Evolutionary conservation across 2,888 invertebrate species (phyloP).

Genomic region (Sminthurinus aureus): DNA sequence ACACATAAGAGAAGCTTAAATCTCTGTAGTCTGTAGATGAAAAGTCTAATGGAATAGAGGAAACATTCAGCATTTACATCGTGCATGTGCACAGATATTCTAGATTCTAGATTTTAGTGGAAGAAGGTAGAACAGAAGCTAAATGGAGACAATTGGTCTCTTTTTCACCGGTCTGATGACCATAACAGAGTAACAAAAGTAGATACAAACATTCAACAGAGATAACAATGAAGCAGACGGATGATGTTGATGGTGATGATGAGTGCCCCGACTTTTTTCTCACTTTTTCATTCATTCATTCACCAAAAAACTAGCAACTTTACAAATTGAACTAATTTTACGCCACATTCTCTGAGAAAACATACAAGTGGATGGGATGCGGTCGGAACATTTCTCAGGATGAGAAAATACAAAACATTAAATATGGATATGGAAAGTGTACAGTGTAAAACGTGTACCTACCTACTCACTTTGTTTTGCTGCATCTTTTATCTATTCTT

Average conservation of each 20-base stretch:
- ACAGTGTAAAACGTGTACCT: neutral
- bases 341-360: constrained; percentile 36
- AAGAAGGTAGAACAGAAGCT: constrained; percentile 5
- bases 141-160: constrained; percentile 42
- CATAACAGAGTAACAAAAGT: constrained; percentile 41
- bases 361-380: constrained; percentile 1
- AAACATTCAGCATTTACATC: too few species aligned
- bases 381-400: constrained; percentile 27
- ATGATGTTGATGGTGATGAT: neutral
- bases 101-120: neutral
- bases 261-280: neutral
- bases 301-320: constrained; percentile 5
- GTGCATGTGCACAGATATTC: too few species aligned
- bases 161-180: constrained; percentile 43
- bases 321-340: constrained; percentile 45
- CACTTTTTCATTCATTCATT: too few species aligned
- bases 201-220: neutral
- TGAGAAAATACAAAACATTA: constrained; percentile 1
- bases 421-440: neutral
- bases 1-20: too few species aligned
- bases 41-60: too few species aligned
- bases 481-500: neutral
- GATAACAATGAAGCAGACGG: constrained; percentile 4
- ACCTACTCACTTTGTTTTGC: neutral
- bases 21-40: too few species aligned